A percentile compares a stretch with the other conserved stretches of the same genome.
These are phyloP conservation scores for Psittacula cyanocephala DNA, from an alignment of 2,113 vertebrate species.

Conservation along the genomic window DNA sequence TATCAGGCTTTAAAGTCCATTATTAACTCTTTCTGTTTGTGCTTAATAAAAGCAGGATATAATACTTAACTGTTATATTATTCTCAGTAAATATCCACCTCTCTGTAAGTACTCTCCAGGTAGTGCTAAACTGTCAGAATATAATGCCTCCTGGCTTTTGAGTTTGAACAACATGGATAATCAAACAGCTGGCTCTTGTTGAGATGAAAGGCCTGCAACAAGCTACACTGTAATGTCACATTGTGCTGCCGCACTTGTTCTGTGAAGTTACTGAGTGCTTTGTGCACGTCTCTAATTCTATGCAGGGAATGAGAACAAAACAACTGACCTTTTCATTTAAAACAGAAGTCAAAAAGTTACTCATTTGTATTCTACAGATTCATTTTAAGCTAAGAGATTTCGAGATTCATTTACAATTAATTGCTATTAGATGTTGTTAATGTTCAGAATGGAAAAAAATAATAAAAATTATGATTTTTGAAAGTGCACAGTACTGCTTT, in stretches of 20 bases:
- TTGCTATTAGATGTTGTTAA: neutral
- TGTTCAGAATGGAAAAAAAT: neutral
- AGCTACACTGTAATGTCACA: neutral
- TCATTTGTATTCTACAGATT: neutral
- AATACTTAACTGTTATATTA: neutral
- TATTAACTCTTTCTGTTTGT: conserved; percentile 9
- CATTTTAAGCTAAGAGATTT: neutral
- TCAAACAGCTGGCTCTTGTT: neutral
- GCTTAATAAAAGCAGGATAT: neutral
- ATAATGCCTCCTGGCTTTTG: neutral
- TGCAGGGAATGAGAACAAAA: neutral
- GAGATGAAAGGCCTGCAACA: neutral
- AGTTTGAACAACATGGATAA: neutral
- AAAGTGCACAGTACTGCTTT: neutral
- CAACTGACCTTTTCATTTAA: neutral
- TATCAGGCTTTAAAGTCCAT: neutral
- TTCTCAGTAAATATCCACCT: neutral
- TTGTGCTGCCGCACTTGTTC: neutral
- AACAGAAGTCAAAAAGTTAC: neutral
- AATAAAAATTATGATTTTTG: neutral
- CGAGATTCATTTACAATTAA: neutral
- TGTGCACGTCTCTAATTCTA: neutral
- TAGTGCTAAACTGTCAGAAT: neutral
- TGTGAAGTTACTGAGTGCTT: neutral
- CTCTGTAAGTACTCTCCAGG: neutral